Conservation (phyloP, 2,113 vertebrate genomes). For the Myiozetetes cayanensis region DNA sequence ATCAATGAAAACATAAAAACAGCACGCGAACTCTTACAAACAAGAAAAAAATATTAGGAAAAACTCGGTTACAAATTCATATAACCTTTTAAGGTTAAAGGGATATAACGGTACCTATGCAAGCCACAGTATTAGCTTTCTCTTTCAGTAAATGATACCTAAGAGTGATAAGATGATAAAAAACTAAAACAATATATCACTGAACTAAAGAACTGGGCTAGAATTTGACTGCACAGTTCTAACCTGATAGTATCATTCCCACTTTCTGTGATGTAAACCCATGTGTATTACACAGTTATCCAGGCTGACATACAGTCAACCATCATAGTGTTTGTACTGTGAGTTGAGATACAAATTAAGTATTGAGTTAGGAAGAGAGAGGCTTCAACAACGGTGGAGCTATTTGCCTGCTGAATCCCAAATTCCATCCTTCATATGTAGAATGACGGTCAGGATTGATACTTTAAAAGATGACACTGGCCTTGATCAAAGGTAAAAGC, state of each 20-base stretch:
- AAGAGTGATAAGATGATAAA: background rate
- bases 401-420: background rate
- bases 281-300: background rate
- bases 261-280: background rate
- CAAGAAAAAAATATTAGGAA: conserved; percentile 61
- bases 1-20: conserved; percentile 92
- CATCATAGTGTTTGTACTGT: background rate
- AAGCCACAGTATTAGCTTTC: background rate
- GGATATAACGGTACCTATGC: background rate
- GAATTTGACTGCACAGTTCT: background rate
- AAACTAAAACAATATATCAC: background rate
- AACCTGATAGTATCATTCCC: background rate
- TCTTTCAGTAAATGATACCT: background rate
- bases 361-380: background rate
- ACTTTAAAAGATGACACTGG: background rate
- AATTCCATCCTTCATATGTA: background rate
- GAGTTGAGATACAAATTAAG: background rate
- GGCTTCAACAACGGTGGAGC: background rate
- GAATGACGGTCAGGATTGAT: background rate
- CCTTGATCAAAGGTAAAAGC: background rate
- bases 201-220: background rate
- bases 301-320: background rate
- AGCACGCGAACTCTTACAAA: conserved; percentile 80
- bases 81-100: conserved; percentile 32
- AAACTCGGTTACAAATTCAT: conserved; percentile 25